phyloP scores from a whole-genome alignment of 2,888 invertebrate genomes.

The Odiellus spinosus region DNA sequence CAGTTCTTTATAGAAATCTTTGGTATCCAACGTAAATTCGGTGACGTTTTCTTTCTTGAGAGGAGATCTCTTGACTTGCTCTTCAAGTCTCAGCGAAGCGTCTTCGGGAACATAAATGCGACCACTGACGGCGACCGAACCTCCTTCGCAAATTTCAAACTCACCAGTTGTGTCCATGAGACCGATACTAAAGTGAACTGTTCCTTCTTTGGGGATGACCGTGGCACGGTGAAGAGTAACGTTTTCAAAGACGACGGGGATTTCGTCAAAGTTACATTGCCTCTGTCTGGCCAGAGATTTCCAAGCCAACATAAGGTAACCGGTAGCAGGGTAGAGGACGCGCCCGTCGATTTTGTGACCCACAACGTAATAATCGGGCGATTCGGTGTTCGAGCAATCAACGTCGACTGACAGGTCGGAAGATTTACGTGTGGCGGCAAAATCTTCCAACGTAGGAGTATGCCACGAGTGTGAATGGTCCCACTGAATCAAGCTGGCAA shows the following conservation, averaged over 20 bases:
- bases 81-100: slow-evolving; percentile 33
- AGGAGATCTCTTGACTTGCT: slow-evolving; percentile 11
- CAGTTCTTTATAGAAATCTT: slow-evolving; percentile 72
- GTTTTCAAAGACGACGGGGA: slow-evolving; percentile 74
- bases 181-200: slow-evolving; percentile 60
- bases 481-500: slow-evolving; percentile 74
- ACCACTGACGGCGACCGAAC: slow-evolving; percentile 65
- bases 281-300: slow-evolving; percentile 65
- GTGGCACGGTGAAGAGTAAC: slow-evolving; percentile 85
- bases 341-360: slow-evolving; percentile 46
- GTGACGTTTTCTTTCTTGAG: slow-evolving; percentile 7
- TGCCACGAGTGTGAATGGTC: slow-evolving; percentile 80
- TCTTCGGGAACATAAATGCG: slow-evolving; percentile 49
- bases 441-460: slow-evolving; percentile 49
- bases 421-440: slow-evolving; percentile 51
- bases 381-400: slow-evolving; percentile 35
- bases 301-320: slow-evolving; percentile 53
- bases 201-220: slow-evolving; percentile 65
- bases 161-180: slow-evolving; percentile 66
- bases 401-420: slow-evolving; percentile 55
- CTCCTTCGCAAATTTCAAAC: slow-evolving; percentile 80
- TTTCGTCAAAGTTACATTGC: slow-evolving; percentile 53
- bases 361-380: slow-evolving; percentile 41
- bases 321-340: slow-evolving; percentile 38
- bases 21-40: slow-evolving; percentile 8